Percentiles rank a stretch among this genome's conserved stretches.
These are phyloP conservation scores for Uria lomvia DNA, from an alignment of 2,113 vertebrate genomes.

Conservation along the genomic window DNA sequence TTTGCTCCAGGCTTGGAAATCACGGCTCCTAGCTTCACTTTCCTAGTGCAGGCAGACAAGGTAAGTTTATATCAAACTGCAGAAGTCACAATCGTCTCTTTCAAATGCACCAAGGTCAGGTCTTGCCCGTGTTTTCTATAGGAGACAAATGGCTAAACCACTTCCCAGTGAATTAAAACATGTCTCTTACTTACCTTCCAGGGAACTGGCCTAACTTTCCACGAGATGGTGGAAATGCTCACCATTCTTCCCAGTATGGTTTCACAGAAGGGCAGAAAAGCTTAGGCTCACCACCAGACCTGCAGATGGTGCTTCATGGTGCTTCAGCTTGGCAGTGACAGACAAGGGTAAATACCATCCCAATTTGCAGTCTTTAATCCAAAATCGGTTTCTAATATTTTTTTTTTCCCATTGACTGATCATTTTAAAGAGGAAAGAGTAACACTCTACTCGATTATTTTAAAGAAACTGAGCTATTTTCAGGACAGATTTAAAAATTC, in stretches of 20 bases:
- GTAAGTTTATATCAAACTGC: background rate
- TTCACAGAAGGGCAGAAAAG: background rate
- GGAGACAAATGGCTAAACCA: background rate
- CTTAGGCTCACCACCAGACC: background rate
- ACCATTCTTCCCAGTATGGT: background rate
- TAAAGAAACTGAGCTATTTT: background rate
- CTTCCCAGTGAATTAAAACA: background rate
- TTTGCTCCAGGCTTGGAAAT: background rate
- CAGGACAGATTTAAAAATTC: background rate
- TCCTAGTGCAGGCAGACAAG: background rate
- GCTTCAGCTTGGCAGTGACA: background rate
- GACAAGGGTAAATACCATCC: background rate
- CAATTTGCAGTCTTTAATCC: background rate
- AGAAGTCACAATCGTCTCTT: background rate
- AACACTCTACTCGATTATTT: background rate
- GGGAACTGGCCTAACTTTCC: background rate
- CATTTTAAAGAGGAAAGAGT: background rate
- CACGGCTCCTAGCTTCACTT: background rate
- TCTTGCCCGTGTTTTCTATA: background rate
- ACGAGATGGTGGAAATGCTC: background rate
- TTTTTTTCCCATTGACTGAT: background rate
- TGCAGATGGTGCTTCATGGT: background rate
- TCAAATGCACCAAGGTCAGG: background rate
- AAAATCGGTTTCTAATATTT: background rate
- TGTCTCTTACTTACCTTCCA: background rate